phyloP scores from a whole-genome alignment of 1,140 invertebrate genomes.

The Antheraea mylitta region DNA sequence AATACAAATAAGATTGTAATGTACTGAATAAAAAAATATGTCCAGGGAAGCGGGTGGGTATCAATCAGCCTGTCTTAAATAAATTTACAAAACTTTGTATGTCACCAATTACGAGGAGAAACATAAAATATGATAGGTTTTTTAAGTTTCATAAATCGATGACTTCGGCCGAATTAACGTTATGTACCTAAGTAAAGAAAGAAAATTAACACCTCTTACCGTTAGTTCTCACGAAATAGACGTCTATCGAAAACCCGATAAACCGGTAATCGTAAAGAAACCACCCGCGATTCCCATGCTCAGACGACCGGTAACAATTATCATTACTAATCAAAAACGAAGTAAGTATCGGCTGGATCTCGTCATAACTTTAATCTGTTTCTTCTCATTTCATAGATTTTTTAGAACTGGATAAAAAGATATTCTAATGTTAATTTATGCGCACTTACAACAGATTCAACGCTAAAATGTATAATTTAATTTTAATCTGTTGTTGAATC shows the following conservation, averaged over 20 bases:
- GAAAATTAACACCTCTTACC: constrained; percentile 22
- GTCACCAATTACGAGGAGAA: too few relatives aligned
- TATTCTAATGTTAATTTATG: neutral
- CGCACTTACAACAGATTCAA: neutral
- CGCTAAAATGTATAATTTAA: neutral
- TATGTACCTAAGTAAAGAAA: neutral
- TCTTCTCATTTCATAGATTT: constrained; percentile 3
- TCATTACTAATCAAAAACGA: neutral
- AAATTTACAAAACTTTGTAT: too few relatives aligned
- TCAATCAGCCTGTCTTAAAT: too few relatives aligned
- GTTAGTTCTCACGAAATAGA: constrained; percentile 59
- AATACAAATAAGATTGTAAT: too few relatives aligned
- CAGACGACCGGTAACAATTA: constrained; percentile 2
- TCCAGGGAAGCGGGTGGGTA: too few relatives aligned
- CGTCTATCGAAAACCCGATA: constrained; percentile 56
- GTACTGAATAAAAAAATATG: too few relatives aligned
- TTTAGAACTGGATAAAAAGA: neutral
- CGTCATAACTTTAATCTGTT: neutral
- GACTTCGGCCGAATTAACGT: neutral
- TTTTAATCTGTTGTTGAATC: too few relatives aligned
- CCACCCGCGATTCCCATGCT: constrained; percentile 35
- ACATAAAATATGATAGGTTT: too few relatives aligned
- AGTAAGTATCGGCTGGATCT: neutral
- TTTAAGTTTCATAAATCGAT: neutral
- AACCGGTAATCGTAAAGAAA: constrained; percentile 52